These are phyloP conservation scores for Serinus canaria DNA, from an alignment of 2,113 vertebrate genomes.

Conservation along the genomic window DNA sequence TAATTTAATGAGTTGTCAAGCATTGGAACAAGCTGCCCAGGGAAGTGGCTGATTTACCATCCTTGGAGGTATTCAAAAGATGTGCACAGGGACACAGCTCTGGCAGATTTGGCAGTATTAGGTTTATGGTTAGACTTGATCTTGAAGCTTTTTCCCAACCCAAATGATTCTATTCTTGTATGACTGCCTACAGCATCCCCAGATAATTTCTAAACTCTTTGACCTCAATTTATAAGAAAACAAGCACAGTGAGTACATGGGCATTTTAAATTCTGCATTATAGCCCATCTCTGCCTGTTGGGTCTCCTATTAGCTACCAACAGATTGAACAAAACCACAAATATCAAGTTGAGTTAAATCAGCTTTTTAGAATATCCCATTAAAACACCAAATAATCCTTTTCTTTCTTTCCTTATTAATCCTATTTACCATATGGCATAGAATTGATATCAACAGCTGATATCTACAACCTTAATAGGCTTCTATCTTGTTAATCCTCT, in stretches of 20 bases:
- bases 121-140: not conserved
- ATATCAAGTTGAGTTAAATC: not conserved
- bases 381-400: not conserved
- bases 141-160: not conserved
- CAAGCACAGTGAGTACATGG: not conserved
- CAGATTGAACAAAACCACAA: slow-evolving; percentile 2
- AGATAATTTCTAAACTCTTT: not conserved
- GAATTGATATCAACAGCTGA: not conserved
- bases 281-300: not conserved
- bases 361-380: not conserved
- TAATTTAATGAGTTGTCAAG: not conserved
- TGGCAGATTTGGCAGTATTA: not conserved
- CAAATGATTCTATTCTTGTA: not conserved
- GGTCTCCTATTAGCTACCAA: not conserved
- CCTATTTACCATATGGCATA: not conserved
- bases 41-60: not conserved
- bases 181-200: not conserved
- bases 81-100: not conserved
- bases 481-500: not conserved
- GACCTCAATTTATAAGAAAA: not conserved
- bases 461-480: not conserved
- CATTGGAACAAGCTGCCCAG: not conserved
- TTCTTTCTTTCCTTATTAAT: not conserved
- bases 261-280: not conserved
- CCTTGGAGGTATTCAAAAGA: not conserved